phyloP scores from a whole-genome alignment of 1,140 invertebrate genomes.

The Agrilus planipennis region DNA sequence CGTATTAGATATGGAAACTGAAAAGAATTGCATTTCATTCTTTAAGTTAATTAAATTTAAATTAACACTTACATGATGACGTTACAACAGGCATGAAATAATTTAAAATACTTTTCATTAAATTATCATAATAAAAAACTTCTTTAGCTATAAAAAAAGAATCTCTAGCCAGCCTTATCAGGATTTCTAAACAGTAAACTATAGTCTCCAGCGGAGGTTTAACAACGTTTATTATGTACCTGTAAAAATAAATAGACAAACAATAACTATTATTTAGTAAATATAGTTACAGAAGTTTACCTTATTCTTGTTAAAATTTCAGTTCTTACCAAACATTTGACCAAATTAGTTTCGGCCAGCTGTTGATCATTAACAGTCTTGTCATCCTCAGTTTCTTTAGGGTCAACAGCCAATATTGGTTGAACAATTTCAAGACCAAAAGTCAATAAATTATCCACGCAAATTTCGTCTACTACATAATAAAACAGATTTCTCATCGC shows the following conservation, averaged over 20 bases:
- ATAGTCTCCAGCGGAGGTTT: slow-evolving; percentile 51
- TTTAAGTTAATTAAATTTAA: neutral
- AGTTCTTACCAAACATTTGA: slow-evolving; percentile 60
- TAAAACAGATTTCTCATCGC: slow-evolving; percentile 61
- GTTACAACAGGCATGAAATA: slow-evolving; percentile 43
- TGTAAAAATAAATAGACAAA: too few relatives aligned
- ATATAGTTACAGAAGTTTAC: slow-evolving; percentile 28
- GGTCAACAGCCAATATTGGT: slow-evolving; percentile 45
- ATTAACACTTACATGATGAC: slow-evolving; percentile 7
- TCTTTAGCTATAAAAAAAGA: slow-evolving; percentile 45
- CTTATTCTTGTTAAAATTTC: slow-evolving; percentile 59
- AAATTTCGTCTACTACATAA: slow-evolving; percentile 64
- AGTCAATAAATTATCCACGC: slow-evolving; percentile 54
- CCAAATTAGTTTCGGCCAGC: slow-evolving; percentile 62
- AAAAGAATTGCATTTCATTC: neutral
- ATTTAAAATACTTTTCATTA: slow-evolving; percentile 43
- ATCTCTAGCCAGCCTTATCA: slow-evolving; percentile 55
- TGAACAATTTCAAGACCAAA: slow-evolving; percentile 52
- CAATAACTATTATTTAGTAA: neutral
- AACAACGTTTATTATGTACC: slow-evolving; percentile 55
- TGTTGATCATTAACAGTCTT: slow-evolving; percentile 71
- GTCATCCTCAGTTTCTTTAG: slow-evolving; percentile 47
- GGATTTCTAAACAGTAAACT: slow-evolving; percentile 54
- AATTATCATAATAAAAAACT: slow-evolving; percentile 42
- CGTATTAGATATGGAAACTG: slow-evolving; percentile 24